phyloP scores from a whole-genome alignment of 64 coral and sea anemone genomes.

The Platygyra sinensis region DNA sequence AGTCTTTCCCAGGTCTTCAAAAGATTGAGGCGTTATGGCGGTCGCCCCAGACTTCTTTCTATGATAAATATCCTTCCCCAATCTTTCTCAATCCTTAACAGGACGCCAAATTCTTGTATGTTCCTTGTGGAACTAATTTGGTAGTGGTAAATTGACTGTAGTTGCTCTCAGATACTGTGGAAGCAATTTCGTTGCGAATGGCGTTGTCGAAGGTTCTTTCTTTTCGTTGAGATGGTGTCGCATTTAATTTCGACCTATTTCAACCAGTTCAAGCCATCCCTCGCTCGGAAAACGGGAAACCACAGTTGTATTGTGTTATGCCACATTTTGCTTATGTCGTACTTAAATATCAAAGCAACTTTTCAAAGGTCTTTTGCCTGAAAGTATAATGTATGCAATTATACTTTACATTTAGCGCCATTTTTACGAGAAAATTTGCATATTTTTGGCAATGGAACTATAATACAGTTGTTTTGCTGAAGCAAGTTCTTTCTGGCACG shows the following conservation, averaged over 20 bases:
- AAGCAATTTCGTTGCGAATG: not conserved
- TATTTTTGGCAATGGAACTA: not conserved
- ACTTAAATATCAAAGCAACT: not conserved
- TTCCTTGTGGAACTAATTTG: not conserved
- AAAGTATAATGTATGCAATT: not conserved
- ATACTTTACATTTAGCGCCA: constrained; percentile 8
- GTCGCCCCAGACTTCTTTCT: constrained; percentile 96
- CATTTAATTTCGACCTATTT: not conserved
- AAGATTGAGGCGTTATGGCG: constrained; percentile 56
- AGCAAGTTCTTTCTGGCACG: too few species aligned
- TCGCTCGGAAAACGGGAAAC: not conserved
- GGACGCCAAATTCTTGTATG: not conserved
- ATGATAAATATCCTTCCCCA: constrained; percentile 49
- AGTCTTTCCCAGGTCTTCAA: constrained; percentile 93
- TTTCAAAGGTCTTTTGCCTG: not conserved
- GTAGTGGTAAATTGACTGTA: not conserved
- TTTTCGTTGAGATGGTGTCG: not conserved
- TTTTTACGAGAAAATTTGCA: constrained; percentile 3
- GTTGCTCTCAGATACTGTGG: not conserved
- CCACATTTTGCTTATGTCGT: not conserved
- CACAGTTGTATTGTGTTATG: not conserved
- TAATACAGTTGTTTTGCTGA: too few species aligned
- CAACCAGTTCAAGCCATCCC: not conserved
- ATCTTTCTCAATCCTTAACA: constrained; percentile 15
- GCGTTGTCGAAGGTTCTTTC: not conserved